Base-by-base conservation (phyloP, 2,113 vertebrate genomes). In the Nanorana parkeri region DNA sequence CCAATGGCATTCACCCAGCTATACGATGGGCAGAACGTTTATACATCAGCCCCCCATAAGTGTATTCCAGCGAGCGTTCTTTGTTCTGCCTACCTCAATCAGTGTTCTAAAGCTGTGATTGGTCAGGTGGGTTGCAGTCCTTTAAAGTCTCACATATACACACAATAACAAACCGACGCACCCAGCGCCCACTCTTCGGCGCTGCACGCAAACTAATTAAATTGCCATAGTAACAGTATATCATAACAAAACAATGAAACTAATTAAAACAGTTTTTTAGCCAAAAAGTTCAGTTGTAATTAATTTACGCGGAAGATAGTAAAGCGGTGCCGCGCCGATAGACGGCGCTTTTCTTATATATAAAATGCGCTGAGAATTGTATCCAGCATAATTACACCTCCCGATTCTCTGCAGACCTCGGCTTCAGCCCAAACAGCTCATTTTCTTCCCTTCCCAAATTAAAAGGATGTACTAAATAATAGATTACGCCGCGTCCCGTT, bases 381-480 rank as follows among this genome's bases (percentile, higher is more conserved):
- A 16, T 16, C 55, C 28, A 13, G 71, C 21, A 23, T 74, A 74
- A 74, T 74, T 74, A 74, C 58, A 36, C 23, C 28, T 28, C 19
- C 32, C 26, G 58, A 74, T 74, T 58, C 71, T 74, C 71, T 36
- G 71, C 71, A 74, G 71, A 74, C 10, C 28, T 56, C 10, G 21
- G 71, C 71, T 20, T 74, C 54, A 24, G 58, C 71, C 71, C 71
- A 74, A 55, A 74, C 71, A 58, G 54, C 71, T 74, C 51, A 60
- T 74, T 60, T 60, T 74, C 54, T 60, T 74, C 71, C 60, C 54
- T 74, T 74, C 71, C 54, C 71, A 74, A 74, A 74, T 74, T 74
- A 74, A 74, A 74, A 74, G 71, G 71, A 74, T 32, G 71, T 17
- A 74, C 60, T 74, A 74, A 74, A 74, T 74, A 74, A 74, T 74